Conservation (phyloP, 2,888 invertebrate species). For the Athetis lepigone region DNA sequence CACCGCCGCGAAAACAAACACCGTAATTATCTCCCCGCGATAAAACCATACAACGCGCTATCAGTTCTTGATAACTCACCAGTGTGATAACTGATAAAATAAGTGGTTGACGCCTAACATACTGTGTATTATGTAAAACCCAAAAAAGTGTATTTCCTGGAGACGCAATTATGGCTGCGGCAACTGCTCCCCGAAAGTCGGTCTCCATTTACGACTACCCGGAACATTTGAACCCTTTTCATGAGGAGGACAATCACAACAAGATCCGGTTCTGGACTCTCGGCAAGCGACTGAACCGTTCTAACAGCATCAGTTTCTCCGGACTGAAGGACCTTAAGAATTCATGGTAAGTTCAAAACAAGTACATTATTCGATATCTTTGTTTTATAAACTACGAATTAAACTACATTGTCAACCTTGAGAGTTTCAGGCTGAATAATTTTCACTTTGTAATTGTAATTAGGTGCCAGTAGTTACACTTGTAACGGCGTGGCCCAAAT, state of each 20-base stretch:
- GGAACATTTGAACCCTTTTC: constrained; percentile 94
- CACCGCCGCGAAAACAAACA: constrained; percentile 82
- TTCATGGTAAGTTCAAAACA: constrained; percentile 88
- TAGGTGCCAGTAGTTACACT: constrained; percentile 44
- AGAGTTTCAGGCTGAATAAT: constrained; percentile 60
- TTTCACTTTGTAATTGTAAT: constrained; percentile 68
- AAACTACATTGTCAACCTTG: constrained; percentile 49
- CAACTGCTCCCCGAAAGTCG: constrained; percentile 86
- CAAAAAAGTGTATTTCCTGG: constrained; percentile 72
- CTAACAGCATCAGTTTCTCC: constrained; percentile 91
- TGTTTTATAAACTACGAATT: constrained; percentile 36
- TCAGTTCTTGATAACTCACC: constrained; percentile 83
- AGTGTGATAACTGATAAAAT: constrained; percentile 88
- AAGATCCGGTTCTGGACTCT: constrained; percentile 92
- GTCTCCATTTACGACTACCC: constrained; percentile 93
- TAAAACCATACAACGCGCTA: constrained; percentile 84
- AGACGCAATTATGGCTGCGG: constrained; percentile 80
- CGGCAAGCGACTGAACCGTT: constrained; percentile 87
- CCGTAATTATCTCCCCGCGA: constrained; percentile 84
- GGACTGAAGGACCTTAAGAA: constrained; percentile 90
- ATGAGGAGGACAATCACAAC: constrained; percentile 92
- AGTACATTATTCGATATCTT: not conserved
- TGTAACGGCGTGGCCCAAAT: constrained; percentile 59
- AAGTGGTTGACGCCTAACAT: constrained; percentile 82
- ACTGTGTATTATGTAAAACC: constrained; percentile 86